A percentile compares a stretch with the other conserved stretches of the same genome.
These are phyloP conservation scores for Corbicula japonica DNA, from an alignment of 2,888 invertebrate genomes.

Conservation along the genomic window DNA sequence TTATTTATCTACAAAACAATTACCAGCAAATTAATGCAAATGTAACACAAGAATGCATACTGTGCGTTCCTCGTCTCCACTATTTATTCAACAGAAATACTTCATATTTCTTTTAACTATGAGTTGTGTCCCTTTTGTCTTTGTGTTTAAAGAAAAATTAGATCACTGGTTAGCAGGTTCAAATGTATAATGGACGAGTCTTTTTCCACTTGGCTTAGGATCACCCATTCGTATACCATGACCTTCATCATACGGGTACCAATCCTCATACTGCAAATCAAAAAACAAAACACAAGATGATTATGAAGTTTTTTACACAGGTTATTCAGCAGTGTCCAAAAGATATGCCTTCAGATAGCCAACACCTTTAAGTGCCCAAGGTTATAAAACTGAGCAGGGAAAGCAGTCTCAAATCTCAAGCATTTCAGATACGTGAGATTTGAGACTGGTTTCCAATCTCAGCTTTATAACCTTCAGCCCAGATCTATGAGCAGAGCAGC, in stretches of 20 bases:
- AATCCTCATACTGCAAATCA: conserved; percentile 79
- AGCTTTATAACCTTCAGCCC: too few species aligned
- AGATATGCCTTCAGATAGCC: too few species aligned
- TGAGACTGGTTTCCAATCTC: too few species aligned
- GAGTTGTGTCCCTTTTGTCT: neutral
- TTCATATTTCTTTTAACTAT: neutral
- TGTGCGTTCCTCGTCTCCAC: neutral
- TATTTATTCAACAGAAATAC: neutral
- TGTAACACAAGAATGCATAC: neutral
- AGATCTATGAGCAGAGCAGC: too few species aligned
- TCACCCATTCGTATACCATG: conserved; percentile 58
- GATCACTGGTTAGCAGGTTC: conserved; percentile 66
- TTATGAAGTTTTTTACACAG: too few species aligned
- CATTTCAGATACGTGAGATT: too few species aligned
- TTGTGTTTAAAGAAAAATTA: neutral
- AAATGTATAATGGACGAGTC: conserved; percentile 81
- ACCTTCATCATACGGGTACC: conserved; percentile 76
- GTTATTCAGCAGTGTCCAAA: too few species aligned
- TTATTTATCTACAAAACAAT: neutral
- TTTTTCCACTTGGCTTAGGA: conserved; percentile 47
- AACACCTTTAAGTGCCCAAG: too few species aligned
- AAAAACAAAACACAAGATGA: too few species aligned
- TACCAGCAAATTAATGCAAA: neutral
- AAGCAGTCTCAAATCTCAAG: too few species aligned
- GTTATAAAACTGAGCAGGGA: too few species aligned